Conservation (phyloP, 2,888 invertebrate species). For the Erebia epiphron region DNA sequence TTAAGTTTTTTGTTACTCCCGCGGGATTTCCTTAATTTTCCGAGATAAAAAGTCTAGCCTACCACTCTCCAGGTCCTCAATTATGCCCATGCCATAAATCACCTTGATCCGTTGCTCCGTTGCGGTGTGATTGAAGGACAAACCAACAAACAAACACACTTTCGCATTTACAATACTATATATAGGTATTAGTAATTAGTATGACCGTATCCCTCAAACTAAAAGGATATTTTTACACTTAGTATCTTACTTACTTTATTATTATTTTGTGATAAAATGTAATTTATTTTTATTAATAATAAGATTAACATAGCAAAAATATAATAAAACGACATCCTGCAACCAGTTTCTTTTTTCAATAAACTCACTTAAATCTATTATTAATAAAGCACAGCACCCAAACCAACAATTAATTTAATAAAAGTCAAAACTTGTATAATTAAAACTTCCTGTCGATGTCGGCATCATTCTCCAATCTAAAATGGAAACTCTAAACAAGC, state of each 20-base stretch:
- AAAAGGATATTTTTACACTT: neutral
- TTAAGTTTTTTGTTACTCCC: too few species aligned
- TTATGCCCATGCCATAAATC: too few species aligned
- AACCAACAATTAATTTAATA: neutral
- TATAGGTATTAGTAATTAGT: too few species aligned
- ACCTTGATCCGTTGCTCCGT: too few species aligned
- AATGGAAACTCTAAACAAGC: slow-evolving; percentile 3
- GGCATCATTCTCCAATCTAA: neutral
- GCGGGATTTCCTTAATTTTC: too few species aligned
- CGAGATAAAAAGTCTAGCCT: too few species aligned
- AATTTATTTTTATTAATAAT: neutral
- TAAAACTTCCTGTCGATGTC: slow-evolving; percentile 10
- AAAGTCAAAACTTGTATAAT: slow-evolving; percentile 17
- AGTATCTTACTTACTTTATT: neutral
- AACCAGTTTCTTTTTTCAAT: neutral
- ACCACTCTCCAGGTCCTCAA: too few species aligned
- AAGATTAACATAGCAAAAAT: neutral
- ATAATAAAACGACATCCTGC: slow-evolving; percentile 3
- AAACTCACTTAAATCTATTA: neutral
- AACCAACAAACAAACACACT: too few species aligned
- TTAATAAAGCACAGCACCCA: neutral
- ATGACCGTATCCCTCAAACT: too few species aligned
- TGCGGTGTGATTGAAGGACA: too few species aligned
- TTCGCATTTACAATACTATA: too few species aligned
- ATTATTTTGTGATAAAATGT: neutral